phyloP scores from a whole-genome alignment of 2,888 invertebrate genomes.

The Hetaerina titia region DNA sequence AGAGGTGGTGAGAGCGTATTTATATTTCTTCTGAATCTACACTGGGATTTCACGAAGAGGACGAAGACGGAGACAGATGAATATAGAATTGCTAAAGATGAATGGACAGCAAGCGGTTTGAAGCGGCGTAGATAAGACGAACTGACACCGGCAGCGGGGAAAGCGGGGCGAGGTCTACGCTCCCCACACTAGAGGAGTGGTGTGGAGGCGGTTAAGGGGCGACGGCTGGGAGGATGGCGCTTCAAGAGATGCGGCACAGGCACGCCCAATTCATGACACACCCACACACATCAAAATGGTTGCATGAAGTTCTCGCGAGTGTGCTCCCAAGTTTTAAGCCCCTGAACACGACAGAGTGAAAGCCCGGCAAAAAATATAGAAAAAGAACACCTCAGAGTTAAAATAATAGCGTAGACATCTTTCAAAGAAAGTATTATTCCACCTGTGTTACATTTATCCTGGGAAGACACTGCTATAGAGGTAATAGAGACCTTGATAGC shows the following conservation, averaged over 20 bases:
- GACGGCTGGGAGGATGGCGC: neutral
- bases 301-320: too few species aligned
- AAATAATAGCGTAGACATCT: too few species aligned
- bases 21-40: neutral
- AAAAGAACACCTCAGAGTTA: too few species aligned
- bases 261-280: neutral
- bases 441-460: too few species aligned
- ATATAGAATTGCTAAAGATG: slow-evolving; percentile 1
- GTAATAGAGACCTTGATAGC: too few species aligned
- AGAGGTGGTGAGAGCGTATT: neutral
- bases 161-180: neutral
- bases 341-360: too few species aligned
- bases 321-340: too few species aligned
- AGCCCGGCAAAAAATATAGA: too few species aligned
- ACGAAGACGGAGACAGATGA: neutral
- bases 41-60: neutral
- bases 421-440: too few species aligned
- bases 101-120: neutral
- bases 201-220: neutral
- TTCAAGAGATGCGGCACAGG: neutral
- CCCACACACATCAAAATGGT: neutral
- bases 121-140: neutral
- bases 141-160: neutral
- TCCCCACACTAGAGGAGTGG: neutral
- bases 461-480: too few species aligned